These are phyloP conservation scores for Holacanthus passer DNA, from an alignment of 2,113 vertebrate species.

Conservation along the genomic window DNA sequence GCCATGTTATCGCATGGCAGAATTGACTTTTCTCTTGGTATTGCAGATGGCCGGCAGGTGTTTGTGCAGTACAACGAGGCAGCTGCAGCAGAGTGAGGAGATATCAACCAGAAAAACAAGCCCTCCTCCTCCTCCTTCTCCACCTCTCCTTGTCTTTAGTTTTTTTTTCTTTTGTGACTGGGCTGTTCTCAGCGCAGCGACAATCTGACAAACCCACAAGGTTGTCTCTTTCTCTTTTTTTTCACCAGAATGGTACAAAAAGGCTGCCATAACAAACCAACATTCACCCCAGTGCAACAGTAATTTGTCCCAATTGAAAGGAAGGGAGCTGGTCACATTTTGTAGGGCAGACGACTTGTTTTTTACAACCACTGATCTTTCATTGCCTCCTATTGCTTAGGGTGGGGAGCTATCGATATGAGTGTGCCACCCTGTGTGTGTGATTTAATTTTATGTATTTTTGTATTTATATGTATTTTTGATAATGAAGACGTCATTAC, in stretches of 20 bases:
- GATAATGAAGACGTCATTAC: background rate
- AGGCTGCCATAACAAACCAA: background rate
- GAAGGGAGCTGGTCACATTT: background rate
- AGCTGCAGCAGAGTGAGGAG: slow-evolving; percentile 78
- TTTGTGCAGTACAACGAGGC: slow-evolving; percentile 66
- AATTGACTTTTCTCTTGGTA: slow-evolving; percentile 57
- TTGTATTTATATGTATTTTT: slow-evolving; percentile 6
- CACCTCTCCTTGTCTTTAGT: slow-evolving; percentile 14
- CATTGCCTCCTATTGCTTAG: background rate
- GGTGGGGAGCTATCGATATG: background rate
- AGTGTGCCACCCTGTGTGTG: background rate
- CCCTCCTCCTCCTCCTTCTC: slow-evolving; percentile 45
- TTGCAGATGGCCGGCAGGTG: slow-evolving; percentile 76
- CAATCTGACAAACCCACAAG: slow-evolving; percentile 40
- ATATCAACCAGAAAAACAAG: slow-evolving; percentile 79
- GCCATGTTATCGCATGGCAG: slow-evolving; percentile 55
- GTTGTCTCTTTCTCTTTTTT: background rate
- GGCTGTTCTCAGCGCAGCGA: slow-evolving; percentile 34
- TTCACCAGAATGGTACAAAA: background rate
- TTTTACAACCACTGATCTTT: slow-evolving; percentile 12
- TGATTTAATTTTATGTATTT: background rate
- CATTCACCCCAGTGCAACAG: background rate
- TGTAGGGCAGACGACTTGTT: slow-evolving; percentile 1
- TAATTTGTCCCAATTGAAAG: background rate
- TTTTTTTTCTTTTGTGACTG: slow-evolving; percentile 26